Conservation (phyloP, 1,140 invertebrate genomes). For the Drosophila kanapiae region DNA sequence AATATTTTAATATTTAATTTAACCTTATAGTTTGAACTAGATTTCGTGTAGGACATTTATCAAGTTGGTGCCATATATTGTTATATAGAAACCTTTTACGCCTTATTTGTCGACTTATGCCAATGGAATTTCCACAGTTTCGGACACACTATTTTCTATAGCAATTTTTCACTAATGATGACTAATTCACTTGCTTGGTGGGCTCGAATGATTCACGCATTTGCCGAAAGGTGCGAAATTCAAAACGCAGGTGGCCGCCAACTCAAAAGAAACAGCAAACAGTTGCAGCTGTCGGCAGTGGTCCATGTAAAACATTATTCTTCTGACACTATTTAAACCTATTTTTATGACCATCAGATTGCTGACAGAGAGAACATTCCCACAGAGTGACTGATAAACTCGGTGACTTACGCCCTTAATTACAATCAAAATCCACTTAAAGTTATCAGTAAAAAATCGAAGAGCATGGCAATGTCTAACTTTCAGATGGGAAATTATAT, state of each 20-base stretch:
- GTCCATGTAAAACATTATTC: conserved; percentile 32
- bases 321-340: conserved; percentile 19
- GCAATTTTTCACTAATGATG: conserved; percentile 77
- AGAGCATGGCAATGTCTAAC: conserved; percentile 36
- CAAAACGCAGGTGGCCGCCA: conserved; percentile 54
- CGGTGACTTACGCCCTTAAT: conserved; percentile 12
- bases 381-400: conserved; percentile 44
- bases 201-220: conserved; percentile 68
- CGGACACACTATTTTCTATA: conserved; percentile 60
- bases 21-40: not conserved
- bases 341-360: conserved; percentile 15
- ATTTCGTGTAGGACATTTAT: not conserved
- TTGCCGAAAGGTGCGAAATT: conserved; percentile 57
- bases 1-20: no score
- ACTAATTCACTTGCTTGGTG: conserved; percentile 65
- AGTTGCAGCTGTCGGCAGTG: conserved; percentile 38
- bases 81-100: conserved; percentile 12
- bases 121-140: conserved; percentile 59
- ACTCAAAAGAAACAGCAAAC: conserved; percentile 8
- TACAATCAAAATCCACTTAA: conserved; percentile 76
- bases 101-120: conserved; percentile 62
- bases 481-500: conserved; percentile 1
- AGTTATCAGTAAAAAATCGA: conserved; percentile 56
- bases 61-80: not conserved
- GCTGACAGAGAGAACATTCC: conserved; percentile 12